Evolutionary conservation across 2,113 vertebrate genomes (phyloP).

Genomic region (Mesocricetus auratus): DNA sequence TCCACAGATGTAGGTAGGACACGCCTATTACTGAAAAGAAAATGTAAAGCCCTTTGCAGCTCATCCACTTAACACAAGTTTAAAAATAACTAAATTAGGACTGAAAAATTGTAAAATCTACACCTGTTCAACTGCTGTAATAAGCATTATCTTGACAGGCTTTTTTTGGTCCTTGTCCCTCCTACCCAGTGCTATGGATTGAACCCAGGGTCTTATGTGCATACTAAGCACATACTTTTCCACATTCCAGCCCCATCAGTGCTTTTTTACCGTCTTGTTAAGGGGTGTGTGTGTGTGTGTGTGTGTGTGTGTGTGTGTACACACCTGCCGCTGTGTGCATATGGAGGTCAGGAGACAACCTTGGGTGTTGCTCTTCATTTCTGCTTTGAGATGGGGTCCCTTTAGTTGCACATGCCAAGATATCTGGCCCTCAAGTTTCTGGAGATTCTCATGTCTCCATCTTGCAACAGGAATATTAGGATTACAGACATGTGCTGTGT

Average conservation of each 20-base stretch:
- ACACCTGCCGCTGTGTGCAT: not conserved
- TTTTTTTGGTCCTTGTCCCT: not conserved
- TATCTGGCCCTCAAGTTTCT: not conserved
- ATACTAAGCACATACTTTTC: not conserved
- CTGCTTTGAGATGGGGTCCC: not conserved
- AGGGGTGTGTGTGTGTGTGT: not conserved
- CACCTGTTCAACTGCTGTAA: not conserved
- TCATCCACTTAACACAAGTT: not conserved
- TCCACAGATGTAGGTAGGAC: not conserved
- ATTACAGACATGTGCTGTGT: not conserved
- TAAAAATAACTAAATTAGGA: not conserved
- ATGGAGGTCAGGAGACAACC: not conserved
- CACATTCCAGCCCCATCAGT: not conserved
- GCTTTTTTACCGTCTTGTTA: not conserved
- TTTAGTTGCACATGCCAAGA: not conserved
- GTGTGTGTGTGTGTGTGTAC: not conserved
- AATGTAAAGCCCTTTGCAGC: not conserved
- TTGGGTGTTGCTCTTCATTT: not conserved
- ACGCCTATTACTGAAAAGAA: too few relatives aligned
- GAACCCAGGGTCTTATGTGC: not conserved
- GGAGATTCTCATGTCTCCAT: not conserved
- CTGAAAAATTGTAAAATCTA: slow-evolving; percentile 22
- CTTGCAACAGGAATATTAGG: not conserved
- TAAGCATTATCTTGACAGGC: not conserved
- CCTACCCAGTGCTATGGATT: not conserved